Evolutionary conservation across 2,888 invertebrate genomes (phyloP).

Genomic region (Drosophila mercatorum): DNA sequence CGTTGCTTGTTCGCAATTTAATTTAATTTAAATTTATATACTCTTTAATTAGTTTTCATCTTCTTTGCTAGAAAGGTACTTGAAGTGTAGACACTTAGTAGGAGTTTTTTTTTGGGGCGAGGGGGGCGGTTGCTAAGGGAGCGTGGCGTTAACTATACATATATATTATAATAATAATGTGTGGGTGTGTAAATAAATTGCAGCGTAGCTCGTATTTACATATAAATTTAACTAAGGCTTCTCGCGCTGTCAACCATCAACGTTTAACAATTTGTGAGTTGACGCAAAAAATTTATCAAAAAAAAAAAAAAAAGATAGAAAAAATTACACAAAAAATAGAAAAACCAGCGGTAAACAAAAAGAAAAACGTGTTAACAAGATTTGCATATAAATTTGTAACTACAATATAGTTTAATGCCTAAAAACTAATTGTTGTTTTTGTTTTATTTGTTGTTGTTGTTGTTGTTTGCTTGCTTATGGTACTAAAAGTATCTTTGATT

Average conservation of each 20-base stretch:
- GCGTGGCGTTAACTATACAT: conserved; percentile 11
- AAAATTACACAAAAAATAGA: conserved; percentile 1
- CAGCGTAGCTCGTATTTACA: conserved; percentile 34
- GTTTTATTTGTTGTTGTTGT: conserved; percentile 25
- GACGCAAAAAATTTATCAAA: conserved; percentile 2
- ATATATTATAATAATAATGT: neutral
- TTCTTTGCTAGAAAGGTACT: conserved; percentile 80
- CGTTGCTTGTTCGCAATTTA: conserved; percentile 21
- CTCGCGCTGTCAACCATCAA: conserved; percentile 21
- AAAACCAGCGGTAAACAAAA: conserved; percentile 18
- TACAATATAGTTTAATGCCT: conserved; percentile 37
- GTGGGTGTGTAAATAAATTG: conserved; percentile 28
- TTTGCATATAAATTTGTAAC: conserved; percentile 22
- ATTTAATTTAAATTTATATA: conserved; percentile 2
- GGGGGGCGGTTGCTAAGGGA: neutral
- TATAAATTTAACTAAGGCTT: conserved; percentile 47
- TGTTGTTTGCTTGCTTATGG: conserved; percentile 33
- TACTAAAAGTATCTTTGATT: conserved; percentile 70
- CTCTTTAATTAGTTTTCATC: conserved; percentile 13
- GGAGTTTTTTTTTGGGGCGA: conserved; percentile 1
- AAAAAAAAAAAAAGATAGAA: neutral
- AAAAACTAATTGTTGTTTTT: conserved; percentile 44
- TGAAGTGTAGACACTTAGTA: conserved; percentile 79
- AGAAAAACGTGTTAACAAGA: conserved; percentile 32
- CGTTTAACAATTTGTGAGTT: conserved; percentile 20